Conservation (phyloP, 2,113 vertebrate genomes). For the Rhinogobius similis region DNA sequence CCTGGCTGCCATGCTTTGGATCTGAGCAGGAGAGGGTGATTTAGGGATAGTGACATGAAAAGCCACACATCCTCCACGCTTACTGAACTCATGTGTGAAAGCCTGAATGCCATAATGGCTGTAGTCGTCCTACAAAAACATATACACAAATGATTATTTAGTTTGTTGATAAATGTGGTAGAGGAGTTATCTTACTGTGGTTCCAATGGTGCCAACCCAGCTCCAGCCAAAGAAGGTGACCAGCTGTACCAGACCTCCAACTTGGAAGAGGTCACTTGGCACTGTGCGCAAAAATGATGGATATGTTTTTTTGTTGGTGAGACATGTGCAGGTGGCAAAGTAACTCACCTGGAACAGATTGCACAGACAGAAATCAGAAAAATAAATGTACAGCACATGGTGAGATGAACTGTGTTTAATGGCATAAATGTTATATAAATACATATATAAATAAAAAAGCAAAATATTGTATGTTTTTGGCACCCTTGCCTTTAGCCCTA, state of each 20-base stretch:
- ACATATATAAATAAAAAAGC: no score
- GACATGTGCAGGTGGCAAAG: slow-evolving; percentile 76
- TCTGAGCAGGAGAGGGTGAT: slow-evolving; percentile 45
- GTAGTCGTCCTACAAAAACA: slow-evolving; percentile 71
- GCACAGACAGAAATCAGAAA: background rate
- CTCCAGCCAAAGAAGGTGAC: slow-evolving; percentile 74
- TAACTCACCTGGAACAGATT: slow-evolving; percentile 71
- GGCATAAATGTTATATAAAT: no score
- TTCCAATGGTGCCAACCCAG: slow-evolving; percentile 78
- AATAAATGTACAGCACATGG: no score
- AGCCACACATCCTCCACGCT: slow-evolving; percentile 69
- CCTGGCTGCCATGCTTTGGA: slow-evolving; percentile 56
- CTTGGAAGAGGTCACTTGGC: slow-evolving; percentile 78
- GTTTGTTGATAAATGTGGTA: background rate
- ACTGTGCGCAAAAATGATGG: slow-evolving; percentile 78
- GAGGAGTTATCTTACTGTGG: slow-evolving; percentile 47
- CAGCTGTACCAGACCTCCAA: slow-evolving; percentile 70
- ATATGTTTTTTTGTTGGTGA: slow-evolving; percentile 71
- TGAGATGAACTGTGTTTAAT: no score
- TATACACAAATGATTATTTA: background rate
- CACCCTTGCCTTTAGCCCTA: no score
- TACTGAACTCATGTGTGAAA: slow-evolving; percentile 66
- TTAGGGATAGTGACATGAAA: slow-evolving; percentile 70
- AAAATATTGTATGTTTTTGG: no score
- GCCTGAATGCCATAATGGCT: slow-evolving; percentile 77